Conservation (phyloP, 2,797 vertebrate genomes). For the Thunnus albacares region DNA sequence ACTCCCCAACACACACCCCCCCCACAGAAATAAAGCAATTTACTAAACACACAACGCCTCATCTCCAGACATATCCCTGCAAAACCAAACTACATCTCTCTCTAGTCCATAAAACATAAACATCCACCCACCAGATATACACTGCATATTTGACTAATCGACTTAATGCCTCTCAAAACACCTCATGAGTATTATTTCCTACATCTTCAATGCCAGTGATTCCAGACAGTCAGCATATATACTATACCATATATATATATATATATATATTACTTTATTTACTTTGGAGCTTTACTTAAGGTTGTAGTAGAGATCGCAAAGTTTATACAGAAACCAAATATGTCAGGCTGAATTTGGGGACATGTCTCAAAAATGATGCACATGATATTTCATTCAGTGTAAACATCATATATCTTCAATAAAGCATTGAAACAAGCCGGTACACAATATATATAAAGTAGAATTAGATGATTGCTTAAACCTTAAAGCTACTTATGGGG, state of each 20-base stretch:
- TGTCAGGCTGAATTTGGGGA: too few species aligned
- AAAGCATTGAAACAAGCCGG: background rate
- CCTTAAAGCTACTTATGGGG: background rate
- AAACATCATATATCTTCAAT: background rate
- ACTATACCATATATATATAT: too few species aligned
- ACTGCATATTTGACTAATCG: background rate
- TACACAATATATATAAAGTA: background rate
- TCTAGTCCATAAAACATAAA: background rate
- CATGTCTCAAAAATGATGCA: too few species aligned
- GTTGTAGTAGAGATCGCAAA: too few species aligned
- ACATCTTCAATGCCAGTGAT: background rate
- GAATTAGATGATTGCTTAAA: background rate
- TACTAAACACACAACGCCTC: background rate
- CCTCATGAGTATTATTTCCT: background rate
- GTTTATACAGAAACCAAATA: too few species aligned
- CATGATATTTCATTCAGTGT: background rate
- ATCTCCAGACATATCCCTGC: background rate
- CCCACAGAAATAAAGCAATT: background rate
- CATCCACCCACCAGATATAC: background rate
- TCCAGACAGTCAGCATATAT: background rate
- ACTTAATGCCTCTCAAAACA: constrained; percentile 5
- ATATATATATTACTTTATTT: too few species aligned
- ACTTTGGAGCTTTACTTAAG: too few species aligned
- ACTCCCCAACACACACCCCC: background rate
- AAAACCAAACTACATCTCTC: background rate